Percentiles rank a stretch among this genome's conserved stretches.
Conservation (phyloP, 2,113 vertebrate genomes). For the Chloropsis cyanopogon region DNA sequence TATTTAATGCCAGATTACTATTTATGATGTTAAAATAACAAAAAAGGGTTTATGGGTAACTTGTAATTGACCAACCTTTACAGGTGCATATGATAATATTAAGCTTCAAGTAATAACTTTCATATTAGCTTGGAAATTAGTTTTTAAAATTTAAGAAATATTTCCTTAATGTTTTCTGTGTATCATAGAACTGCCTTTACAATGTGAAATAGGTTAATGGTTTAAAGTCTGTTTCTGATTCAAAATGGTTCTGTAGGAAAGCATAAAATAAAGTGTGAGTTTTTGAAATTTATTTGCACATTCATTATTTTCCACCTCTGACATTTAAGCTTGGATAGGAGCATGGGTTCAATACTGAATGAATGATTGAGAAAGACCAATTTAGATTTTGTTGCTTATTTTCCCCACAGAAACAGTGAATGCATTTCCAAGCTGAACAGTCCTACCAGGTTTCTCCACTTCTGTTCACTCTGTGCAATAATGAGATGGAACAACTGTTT, state of each 20-base stretch:
- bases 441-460: neutral
- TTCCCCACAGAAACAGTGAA: neutral
- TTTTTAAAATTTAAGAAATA: conserved; percentile 57
- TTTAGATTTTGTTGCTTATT: neutral
- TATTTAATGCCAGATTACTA: conserved; percentile 86
- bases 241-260: neutral
- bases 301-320: neutral
- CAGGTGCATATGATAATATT: conserved; percentile 66
- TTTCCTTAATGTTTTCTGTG: neutral
- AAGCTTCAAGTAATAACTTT: conserved; percentile 63
- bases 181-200: conserved; percentile 4
- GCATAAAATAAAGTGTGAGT: neutral
- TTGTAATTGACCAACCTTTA: conserved; percentile 75
- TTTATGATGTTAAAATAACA: conserved; percentile 79
- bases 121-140: conserved; percentile 46
- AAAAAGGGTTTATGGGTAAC: conserved; percentile 70
- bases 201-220: conserved; percentile 43
- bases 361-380: neutral
- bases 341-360: neutral
- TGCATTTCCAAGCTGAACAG: neutral
- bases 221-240: conserved; percentile 23
- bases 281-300: neutral
- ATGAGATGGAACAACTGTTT: neutral
- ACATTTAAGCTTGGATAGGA: neutral
- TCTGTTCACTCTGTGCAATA: neutral